These are phyloP conservation scores for Eulemur coronatus DNA, from an alignment of 2,797 vertebrate genomes.

Conservation along the genomic window DNA sequence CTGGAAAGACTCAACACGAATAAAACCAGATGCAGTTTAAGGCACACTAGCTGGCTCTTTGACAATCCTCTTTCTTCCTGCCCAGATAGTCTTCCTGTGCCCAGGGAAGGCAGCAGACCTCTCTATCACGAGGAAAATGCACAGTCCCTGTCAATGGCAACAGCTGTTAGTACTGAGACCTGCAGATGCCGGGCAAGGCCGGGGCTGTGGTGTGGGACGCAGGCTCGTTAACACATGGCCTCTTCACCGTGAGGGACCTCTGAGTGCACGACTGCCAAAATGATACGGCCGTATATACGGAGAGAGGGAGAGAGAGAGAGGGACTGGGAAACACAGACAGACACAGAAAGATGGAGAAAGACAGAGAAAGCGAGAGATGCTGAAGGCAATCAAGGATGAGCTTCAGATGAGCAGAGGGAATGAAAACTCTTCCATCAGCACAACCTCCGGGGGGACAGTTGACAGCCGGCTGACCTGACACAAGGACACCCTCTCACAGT, in stretches of 20 bases:
- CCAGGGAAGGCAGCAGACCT: neutral
- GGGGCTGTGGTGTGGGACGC: neutral
- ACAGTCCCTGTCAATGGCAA: neutral
- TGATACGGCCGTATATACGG: neutral
- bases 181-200: neutral
- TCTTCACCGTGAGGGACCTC: constrained; percentile 51
- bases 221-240: neutral
- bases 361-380: neutral
- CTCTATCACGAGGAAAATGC: constrained; percentile 19
- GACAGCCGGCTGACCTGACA: neutral
- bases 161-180: neutral
- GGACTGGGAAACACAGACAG: neutral
- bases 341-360: neutral
- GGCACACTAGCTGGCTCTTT: constrained; percentile 48
- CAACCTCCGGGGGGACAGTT: neutral
- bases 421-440: neutral
- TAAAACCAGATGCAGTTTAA: constrained; percentile 69
- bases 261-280: constrained; percentile 44
- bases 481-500: neutral
- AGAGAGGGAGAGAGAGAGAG: neutral
- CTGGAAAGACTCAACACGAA: constrained; percentile 79
- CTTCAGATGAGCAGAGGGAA: neutral
- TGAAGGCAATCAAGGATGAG: neutral
- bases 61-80: constrained; percentile 63
- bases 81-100: constrained; percentile 47